Evolutionary conservation across 2,797 vertebrate species (phyloP), one percentile per base, ranked within the genome.

Genomic region (Sebastolobus altivelis): DNA sequence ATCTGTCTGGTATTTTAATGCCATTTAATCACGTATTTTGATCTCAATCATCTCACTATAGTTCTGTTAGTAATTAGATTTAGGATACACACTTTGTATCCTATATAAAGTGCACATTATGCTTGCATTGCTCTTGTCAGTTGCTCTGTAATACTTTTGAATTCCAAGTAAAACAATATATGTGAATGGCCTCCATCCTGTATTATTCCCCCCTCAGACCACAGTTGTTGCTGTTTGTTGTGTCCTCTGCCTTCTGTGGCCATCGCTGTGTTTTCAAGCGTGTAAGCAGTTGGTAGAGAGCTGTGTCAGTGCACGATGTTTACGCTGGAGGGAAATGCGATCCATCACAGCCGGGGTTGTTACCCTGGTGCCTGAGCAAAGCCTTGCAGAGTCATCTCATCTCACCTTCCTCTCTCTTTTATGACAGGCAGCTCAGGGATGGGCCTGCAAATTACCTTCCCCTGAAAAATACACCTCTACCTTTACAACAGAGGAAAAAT

Each of bases 331-430:
- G 93, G 87, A 76, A 78, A 80, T 73, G 80, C 18, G 65, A 94
- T 93, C 91, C 83, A 93, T 94, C 92, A 93, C 75, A 14, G 59
- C 72, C 38, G 25, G 83, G 73, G 83, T 75, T 77, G 79, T 90
- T 89, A 87, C 79, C 81, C 87, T 88, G 88, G 81, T 88, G 85
- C 76, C 89, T 77, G 56, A 73, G 86, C 68, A 67, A 68, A 84
- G 87, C 75, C 84, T 86, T 77, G 88, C 84, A 86, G 75, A 83
- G 82, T 87, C 88, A 87, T 89, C 83, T 84, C 83, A 72, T 86
- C 82, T 83, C 91, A 81, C 88, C 80, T 72, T 82, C 75, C 61
- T 52, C 76, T 55, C 59, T 55, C 59, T 56, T 72, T 81, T 76
- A 83, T 84, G 85, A 83, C 78, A 76, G 75, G 69, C 75, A 80